Evolutionary conservation across 2,888 invertebrate species (phyloP).

Genomic region (Apotomis betuletana): DNA sequence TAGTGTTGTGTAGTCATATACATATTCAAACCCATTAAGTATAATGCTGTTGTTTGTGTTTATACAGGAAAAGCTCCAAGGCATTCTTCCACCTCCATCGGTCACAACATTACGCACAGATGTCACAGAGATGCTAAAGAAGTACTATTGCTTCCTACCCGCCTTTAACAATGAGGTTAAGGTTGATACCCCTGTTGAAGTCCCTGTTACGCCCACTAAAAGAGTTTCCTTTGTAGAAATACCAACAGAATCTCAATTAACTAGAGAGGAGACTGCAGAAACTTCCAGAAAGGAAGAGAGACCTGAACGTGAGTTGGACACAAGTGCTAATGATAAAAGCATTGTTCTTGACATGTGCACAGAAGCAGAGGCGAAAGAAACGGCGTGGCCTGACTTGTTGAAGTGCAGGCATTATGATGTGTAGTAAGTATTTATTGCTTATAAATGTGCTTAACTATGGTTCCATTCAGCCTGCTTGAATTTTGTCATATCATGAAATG

Average conservation of each 20-base stretch:
- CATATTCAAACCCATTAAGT: no score
- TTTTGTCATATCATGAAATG: no score
- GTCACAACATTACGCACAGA: slow-evolving; percentile 87
- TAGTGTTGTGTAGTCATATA: no score
- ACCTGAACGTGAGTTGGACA: slow-evolving; percentile 57
- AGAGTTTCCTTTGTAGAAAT: slow-evolving; percentile 72
- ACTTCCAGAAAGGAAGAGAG: slow-evolving; percentile 28
- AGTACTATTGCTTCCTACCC: slow-evolving; percentile 81
- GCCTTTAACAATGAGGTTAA: slow-evolving; percentile 74
- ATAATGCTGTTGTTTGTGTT: no score
- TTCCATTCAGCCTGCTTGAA: no score
- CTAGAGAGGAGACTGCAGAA: slow-evolving; percentile 45
- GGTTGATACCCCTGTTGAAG: slow-evolving; percentile 57
- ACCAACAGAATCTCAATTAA: slow-evolving; percentile 52
- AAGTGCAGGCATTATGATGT: slow-evolving; percentile 87
- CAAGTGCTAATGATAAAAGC: slow-evolving; percentile 63
- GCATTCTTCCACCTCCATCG: slow-evolving; percentile 90
- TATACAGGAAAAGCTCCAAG: slow-evolving; percentile 85
- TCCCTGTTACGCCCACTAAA: slow-evolving; percentile 71
- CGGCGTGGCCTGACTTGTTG: slow-evolving; percentile 85
- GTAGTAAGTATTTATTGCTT: slow-evolving; percentile 83
- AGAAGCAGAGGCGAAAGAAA: slow-evolving; percentile 67
- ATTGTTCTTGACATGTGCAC: slow-evolving; percentile 66
- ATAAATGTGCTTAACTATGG: no score
- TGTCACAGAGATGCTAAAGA: slow-evolving; percentile 85